phyloP scores from a whole-genome alignment of 2,888 invertebrate genomes.

The Erebia ligea region DNA sequence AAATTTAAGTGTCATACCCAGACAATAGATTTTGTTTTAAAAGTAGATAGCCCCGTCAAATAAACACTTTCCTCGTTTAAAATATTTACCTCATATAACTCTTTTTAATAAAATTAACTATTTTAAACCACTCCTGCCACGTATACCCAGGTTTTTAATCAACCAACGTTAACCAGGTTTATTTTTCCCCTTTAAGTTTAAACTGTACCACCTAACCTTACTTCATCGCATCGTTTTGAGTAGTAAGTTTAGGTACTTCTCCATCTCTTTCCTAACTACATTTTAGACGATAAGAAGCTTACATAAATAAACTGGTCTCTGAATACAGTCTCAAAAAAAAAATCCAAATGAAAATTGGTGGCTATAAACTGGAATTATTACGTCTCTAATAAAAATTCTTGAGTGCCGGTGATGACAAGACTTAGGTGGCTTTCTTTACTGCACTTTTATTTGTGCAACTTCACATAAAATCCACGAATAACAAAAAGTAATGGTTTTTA shows the following conservation, averaged over 20 bases:
- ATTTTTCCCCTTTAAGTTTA: not conserved
- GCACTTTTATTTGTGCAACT: slow-evolving; percentile 42
- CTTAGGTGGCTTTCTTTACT: slow-evolving; percentile 49
- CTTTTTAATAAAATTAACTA: not conserved
- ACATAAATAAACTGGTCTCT: too few relatives aligned
- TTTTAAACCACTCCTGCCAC: not conserved
- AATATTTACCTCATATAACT: slow-evolving; percentile 6
- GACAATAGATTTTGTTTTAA: slow-evolving; percentile 24
- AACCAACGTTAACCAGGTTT: not conserved
- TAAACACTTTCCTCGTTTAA: slow-evolving; percentile 23
- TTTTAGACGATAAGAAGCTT: too few relatives aligned
- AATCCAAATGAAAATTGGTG: too few relatives aligned
- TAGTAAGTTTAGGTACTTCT: too few relatives aligned
- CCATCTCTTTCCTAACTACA: too few relatives aligned
- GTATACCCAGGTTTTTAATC: too few relatives aligned
- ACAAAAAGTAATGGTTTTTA: not conserved
- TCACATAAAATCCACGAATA: slow-evolving; percentile 24
- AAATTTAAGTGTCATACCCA: slow-evolving; percentile 26
- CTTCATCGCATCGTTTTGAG: too few relatives aligned
- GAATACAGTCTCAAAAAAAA: too few relatives aligned
- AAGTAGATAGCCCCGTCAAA: slow-evolving; percentile 23
- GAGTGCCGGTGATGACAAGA: slow-evolving; percentile 44
- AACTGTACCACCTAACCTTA: too few relatives aligned
- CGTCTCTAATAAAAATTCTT: slow-evolving; percentile 32
- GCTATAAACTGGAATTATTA: slow-evolving; percentile 32